A percentile compares a stretch with the other conserved stretches of the same genome.
Conservation (phyloP, 2,113 vertebrate species). For the Zosterops lateralis region DNA sequence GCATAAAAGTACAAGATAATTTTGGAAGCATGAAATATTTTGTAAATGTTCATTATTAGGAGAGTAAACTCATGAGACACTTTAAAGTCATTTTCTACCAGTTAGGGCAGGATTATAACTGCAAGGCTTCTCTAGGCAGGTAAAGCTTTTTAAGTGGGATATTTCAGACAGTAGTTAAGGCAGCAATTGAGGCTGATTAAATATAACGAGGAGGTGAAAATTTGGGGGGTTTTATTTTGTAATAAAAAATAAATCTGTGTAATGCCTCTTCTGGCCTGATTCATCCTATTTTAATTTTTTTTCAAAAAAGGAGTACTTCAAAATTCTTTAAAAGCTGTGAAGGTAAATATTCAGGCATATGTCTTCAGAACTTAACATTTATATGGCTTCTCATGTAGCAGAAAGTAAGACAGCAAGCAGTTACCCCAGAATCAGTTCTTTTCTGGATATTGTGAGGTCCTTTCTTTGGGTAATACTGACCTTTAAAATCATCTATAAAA, state of each 20-base stretch:
- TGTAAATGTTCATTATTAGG: background rate
- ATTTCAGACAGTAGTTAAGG: background rate
- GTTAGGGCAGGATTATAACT: background rate
- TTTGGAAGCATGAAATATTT: background rate
- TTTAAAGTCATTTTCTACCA: background rate
- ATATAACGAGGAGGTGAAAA: background rate
- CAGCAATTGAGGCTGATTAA: background rate
- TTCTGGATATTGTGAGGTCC: background rate
- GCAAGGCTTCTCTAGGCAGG: background rate
- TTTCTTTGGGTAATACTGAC: background rate
- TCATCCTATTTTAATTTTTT: background rate
- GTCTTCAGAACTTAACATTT: background rate
- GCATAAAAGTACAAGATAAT: background rate
- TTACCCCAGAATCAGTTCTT: background rate
- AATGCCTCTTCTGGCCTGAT: background rate
- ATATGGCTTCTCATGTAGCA: background rate
- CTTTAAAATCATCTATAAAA: background rate
- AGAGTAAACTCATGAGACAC: background rate
- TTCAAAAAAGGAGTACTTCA: background rate
- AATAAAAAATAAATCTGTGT: background rate
- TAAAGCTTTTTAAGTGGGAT: background rate
- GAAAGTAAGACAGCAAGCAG: background rate
- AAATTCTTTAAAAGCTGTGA: background rate
- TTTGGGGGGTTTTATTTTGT: fast-evolving
- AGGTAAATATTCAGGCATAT: background rate